Conservation (phyloP, 2,113 vertebrate genomes). For the Pagrus major region DNA sequence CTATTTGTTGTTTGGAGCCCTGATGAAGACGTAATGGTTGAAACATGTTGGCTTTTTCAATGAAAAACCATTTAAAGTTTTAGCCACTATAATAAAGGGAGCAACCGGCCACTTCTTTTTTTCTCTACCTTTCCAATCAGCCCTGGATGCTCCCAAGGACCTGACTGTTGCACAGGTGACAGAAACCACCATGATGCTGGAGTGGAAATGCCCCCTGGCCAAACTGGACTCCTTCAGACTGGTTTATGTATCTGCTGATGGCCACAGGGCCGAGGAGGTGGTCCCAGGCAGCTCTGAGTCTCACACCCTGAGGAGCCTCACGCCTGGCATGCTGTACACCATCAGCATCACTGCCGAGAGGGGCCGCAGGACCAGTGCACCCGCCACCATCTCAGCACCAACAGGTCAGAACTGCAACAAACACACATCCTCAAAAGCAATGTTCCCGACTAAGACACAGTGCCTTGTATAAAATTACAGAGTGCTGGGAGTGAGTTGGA, state of each 20-base stretch:
- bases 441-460: background rate
- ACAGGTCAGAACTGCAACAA: conserved; percentile 84
- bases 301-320: conserved; percentile 84
- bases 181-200: conserved; percentile 87
- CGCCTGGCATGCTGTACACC: conserved; percentile 88
- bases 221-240: conserved; percentile 92
- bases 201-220: conserved; percentile 90
- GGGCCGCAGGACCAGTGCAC: conserved; percentile 89
- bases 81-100: too few relatives aligned
- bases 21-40: too few relatives aligned
- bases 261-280: conserved; percentile 82
- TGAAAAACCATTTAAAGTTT: too few relatives aligned
- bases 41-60: too few relatives aligned
- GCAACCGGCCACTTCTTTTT: too few relatives aligned
- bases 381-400: conserved; percentile 82
- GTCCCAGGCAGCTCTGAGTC: conserved; percentile 85
- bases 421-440: background rate
- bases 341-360: conserved; percentile 90
- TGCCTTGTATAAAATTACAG: conserved; percentile 10
- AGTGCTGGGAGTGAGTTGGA: background rate
- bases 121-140: conserved; percentile 69
- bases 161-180: conserved; percentile 86
- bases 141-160: conserved; percentile 92
- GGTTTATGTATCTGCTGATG: conserved; percentile 76
- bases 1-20: too few relatives aligned